Conservation (phyloP, 2,888 invertebrate genomes). For the Acanthosepion esculentum region DNA sequence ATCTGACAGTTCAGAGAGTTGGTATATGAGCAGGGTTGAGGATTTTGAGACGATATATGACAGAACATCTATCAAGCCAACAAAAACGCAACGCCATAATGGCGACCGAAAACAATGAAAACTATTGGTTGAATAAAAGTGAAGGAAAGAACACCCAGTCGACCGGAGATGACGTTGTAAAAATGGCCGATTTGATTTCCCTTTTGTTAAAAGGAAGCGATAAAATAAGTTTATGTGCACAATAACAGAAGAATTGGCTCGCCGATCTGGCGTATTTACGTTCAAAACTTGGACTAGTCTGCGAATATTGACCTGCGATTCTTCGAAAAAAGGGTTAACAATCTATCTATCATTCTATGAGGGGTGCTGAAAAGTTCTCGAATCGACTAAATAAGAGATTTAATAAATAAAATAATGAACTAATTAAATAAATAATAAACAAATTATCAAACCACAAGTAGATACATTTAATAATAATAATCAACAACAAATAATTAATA, state of each 20-base stretch:
- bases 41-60: conserved; percentile 21
- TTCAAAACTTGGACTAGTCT: not conserved
- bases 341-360: not conserved
- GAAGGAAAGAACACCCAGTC: not conserved
- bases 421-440: too few relatives aligned
- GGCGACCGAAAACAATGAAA: not conserved
- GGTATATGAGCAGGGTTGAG: not conserved
- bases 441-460: too few relatives aligned
- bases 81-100: conserved; percentile 22
- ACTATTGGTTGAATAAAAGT: conserved; percentile 33
- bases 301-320: not conserved
- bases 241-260: conserved; percentile 21
- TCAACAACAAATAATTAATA: too few relatives aligned
- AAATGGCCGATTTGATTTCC: conserved; percentile 8
- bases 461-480: too few relatives aligned
- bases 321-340: not conserved
- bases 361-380: too few relatives aligned
- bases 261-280: conserved; percentile 1
- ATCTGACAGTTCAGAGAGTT: not conserved
- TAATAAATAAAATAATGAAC: too few relatives aligned
- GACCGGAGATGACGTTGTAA: conserved; percentile 33
- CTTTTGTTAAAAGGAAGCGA: conserved; percentile 21
- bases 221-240: conserved; percentile 33
- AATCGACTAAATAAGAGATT: too few relatives aligned
- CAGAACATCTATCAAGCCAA: not conserved